phyloP scores from a whole-genome alignment of 2,888 invertebrate genomes.

The Cenopis cana region DNA sequence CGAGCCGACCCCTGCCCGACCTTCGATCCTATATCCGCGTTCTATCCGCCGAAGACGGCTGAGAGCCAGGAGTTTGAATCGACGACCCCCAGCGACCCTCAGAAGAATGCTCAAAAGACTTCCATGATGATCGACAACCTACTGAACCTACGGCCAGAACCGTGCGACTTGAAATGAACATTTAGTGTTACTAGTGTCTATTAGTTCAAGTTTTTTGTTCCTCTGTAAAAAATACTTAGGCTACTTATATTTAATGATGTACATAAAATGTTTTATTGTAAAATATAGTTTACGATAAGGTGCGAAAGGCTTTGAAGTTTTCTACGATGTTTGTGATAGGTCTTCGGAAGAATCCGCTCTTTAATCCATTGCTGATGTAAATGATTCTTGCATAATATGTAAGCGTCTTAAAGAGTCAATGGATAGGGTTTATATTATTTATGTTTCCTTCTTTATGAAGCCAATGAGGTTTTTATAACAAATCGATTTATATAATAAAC shows the following conservation, averaged over 20 bases:
- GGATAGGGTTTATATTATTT: conserved; percentile 39
- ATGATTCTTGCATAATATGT: conserved; percentile 24
- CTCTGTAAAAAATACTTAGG: conserved; percentile 80
- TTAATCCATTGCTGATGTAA: conserved; percentile 25
- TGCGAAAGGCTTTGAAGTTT: conserved; percentile 67
- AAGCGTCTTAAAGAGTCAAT: conserved; percentile 26
- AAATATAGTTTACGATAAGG: conserved; percentile 67
- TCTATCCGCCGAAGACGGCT: conserved; percentile 73
- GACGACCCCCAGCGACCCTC: conserved; percentile 61
- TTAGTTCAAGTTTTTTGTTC: conserved; percentile 82
- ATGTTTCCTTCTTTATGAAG: conserved; percentile 36
- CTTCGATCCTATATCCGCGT: conserved; percentile 79
- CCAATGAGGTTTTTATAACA: conserved; percentile 42
- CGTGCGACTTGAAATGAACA: conserved; percentile 71
- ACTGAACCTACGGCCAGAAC: conserved; percentile 70
- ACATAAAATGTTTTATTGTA: conserved; percentile 83
- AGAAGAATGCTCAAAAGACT: conserved; percentile 73
- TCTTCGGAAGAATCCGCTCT: conserved; percentile 49
- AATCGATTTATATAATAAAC: conserved; percentile 44
- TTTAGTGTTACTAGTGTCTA: conserved; percentile 71
- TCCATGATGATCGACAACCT: conserved; percentile 79
- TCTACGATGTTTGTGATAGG: conserved; percentile 63
- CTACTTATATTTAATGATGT: conserved; percentile 78
- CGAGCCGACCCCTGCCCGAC: conserved; percentile 70
- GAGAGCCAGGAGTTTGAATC: conserved; percentile 64